Base-by-base conservation (phyloP, 2,113 vertebrate genomes). In the Pomatostomus ruficeps region DNA sequence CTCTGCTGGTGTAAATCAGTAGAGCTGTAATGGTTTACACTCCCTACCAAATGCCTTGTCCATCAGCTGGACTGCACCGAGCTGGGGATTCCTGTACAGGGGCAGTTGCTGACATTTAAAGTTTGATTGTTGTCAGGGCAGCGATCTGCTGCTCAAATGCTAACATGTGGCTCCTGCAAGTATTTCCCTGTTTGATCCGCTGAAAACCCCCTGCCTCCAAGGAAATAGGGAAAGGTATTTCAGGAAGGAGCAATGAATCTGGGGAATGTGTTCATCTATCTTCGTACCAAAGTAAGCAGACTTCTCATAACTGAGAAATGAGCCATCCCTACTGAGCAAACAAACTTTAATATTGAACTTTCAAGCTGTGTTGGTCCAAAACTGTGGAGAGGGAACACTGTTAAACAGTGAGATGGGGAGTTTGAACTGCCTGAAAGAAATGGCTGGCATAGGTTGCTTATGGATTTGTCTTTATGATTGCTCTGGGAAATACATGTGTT, bases 231-330 rank as follows among this genome's bases (percentile, higher is more conserved):
- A 63, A 76, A 36, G n/a, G 24, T 63, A 54, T 90, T 94, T 83
- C 67, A 83, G 78, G 91, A 91, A 93, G 63, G 46, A 94, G n/a
- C 46, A 88, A 43, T 51, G 72, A 91, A 89, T 82, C 63, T 95
- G 59, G 55, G 52, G 93, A 94, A 95, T 74, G 85, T 40, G 17
- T 63, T 90, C 78, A 52, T 91, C 89, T 91, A 24, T 72, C 93
- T 84, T 91, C 75, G 36, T 79, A 77, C 46, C 55, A 73, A 71
- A 96, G 51, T 11, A 93, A 91, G 67, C 59, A 85, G 75, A 43
- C 11, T 74, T 74, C 71, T 96, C 82, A 75, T 96, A 83, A 90
- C 63, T 62, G 14, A 12, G n/a, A 80, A 65, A 83, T 77, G 88
- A 94, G 55, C 20, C 36, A 59, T 77, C n/a, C 10, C 38, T 57